Evolutionary conservation across 2,797 vertebrate species (phyloP), one percentile per base, ranked within the genome.

Genomic region (Vespertilio murinus): DNA sequence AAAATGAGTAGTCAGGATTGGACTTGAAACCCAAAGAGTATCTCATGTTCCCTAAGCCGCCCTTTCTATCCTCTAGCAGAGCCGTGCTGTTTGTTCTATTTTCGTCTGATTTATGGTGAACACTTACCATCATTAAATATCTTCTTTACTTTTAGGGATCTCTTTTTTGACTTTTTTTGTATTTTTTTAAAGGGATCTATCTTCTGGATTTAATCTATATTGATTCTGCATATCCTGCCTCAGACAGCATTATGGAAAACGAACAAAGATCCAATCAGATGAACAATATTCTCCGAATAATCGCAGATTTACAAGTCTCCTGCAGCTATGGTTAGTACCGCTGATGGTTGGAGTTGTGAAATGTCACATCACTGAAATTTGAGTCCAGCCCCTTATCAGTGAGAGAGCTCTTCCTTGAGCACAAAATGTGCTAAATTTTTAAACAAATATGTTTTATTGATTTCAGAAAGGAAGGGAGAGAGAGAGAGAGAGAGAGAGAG

Each of bases 121-220:
- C 54, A 61, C 93, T 0, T 73, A 71, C 90, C 54, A 64, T 25
- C 92, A 95, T 91, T 71, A 88, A 94, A 65, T 77, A 18, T 65
- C 52, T 94, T 74, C 96, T 97, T 97, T 97, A 83, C 91, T 98
- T 97, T 85, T 97, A 99, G 99, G 99, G 65, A 99, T 99, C 97
- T 99, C 99, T 98, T 98, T 99, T 96, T 97, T 99, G 97, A 59
- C 25, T 59, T 59, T 59, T 56, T 28, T 1, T 94, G 69, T 49
- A 49, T 97, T 97, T 97, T 80, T 91, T 98, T 97, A 84, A 97
- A 99, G 99, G 99, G 65, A 99, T 99, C 97, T 99, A 99, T 98
- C 98, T 99, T 96, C 97, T 99, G 97, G 99, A 99, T 97, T 99
- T 99, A 98, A 99, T 99, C 97, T 99, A 99, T 98, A 99, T 99